phyloP scores from a whole-genome alignment of 2,113 vertebrate genomes.

The Orcinus orca region DNA sequence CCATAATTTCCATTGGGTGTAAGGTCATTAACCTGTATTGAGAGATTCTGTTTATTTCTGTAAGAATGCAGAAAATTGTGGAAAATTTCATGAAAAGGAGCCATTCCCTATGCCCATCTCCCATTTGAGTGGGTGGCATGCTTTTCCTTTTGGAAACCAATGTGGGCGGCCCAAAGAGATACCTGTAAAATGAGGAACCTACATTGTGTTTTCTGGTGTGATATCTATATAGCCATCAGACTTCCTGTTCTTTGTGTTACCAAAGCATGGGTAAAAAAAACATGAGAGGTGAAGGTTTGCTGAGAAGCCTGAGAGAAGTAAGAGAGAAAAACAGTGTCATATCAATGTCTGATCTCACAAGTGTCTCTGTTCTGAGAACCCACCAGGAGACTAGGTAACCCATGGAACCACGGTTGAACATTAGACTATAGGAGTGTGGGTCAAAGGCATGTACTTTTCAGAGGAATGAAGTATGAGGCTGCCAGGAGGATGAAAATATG shows the following conservation, averaged over 20 bases:
- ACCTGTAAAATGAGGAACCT: neutral
- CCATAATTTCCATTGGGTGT: neutral
- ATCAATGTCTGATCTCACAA: neutral
- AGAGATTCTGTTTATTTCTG: neutral
- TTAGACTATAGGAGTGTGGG: no score
- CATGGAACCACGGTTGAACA: neutral
- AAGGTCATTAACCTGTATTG: neutral
- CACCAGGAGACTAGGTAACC: neutral
- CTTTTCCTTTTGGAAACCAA: neutral
- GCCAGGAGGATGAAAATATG: accelerated
- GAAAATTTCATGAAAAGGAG: neutral
- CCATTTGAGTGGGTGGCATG: neutral
- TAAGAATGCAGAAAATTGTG: neutral
- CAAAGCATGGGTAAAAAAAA: neutral
- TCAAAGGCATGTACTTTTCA: neutral
- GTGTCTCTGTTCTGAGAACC: neutral
- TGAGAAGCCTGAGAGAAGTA: neutral
- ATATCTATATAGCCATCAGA: neutral
- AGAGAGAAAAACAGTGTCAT: neutral
- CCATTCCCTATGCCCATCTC: neutral
- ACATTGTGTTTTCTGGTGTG: neutral
- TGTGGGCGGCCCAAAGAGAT: neutral
- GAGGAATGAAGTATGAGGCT: neutral
- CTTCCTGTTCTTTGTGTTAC: neutral
- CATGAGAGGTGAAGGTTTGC: neutral